Conservation (phyloP, 2,113 vertebrate species). For the Oceanodroma tethys region DNA sequence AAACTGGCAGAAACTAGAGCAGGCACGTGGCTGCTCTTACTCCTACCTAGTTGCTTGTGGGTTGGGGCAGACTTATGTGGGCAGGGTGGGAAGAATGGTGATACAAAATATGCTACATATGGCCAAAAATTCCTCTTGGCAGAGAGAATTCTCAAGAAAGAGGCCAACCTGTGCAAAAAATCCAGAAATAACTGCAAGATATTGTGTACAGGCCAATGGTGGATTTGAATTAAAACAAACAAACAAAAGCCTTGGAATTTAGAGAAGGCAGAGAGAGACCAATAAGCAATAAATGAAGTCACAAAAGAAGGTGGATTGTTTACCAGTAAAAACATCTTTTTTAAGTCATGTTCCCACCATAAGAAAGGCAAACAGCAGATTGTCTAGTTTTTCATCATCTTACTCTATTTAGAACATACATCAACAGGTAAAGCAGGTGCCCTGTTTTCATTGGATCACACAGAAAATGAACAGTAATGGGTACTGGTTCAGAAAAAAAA, state of each 20-base stretch:
- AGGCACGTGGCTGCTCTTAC: background rate
- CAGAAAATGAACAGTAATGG: background rate
- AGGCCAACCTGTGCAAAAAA: background rate
- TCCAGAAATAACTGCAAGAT: background rate
- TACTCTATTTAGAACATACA: background rate
- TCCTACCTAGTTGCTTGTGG: background rate
- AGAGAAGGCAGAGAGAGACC: background rate
- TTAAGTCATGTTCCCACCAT: background rate
- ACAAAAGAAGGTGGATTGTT: background rate
- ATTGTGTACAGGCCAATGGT: background rate
- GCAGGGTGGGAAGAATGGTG: background rate
- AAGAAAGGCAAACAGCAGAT: background rate
- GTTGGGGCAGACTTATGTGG: conserved; percentile 6
- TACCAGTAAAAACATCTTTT: background rate
- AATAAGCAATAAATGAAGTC: background rate
- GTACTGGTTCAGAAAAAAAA: background rate
- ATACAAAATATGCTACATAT: background rate
- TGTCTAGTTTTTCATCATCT: background rate
- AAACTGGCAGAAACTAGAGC: background rate
- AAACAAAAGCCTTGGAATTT: background rate
- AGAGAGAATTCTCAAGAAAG: background rate
- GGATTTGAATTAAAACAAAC: background rate
- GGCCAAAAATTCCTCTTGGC: background rate
- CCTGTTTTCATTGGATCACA: background rate
- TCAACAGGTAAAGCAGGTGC: background rate